These are phyloP conservation scores for Phanerotoma sp. DNA, from an alignment of 2,888 invertebrate species.

Conservation along the genomic window DNA sequence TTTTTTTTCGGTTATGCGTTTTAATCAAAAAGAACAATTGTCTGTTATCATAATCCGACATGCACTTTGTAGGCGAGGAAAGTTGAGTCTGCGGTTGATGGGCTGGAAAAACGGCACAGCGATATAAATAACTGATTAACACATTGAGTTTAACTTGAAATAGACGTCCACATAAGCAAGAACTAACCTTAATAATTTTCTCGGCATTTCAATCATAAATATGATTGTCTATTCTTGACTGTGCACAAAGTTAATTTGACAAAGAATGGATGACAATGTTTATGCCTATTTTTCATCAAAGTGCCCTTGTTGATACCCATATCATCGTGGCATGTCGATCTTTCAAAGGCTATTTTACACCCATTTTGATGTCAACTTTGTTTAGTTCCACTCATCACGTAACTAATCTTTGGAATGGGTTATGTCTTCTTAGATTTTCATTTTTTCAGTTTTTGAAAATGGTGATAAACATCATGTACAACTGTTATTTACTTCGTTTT, in stretches of 20 bases:
- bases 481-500: too few species aligned
- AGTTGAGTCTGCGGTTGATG: conserved; percentile 24
- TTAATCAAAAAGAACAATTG: conserved; percentile 5
- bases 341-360: background rate
- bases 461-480: too few species aligned
- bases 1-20: background rate
- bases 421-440: conserved; percentile 15
- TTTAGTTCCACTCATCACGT: conserved; percentile 31
- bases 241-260: background rate
- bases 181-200: conserved; percentile 3
- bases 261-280: too few species aligned
- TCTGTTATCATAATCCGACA: conserved; percentile 20
- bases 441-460: background rate
- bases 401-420: conserved; percentile 28
- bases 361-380: background rate
- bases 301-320: background rate
- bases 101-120: conserved; percentile 44
- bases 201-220: background rate
- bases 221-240: background rate
- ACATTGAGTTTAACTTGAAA: conserved; percentile 49
- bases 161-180: too few species aligned
- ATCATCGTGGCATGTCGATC: background rate
- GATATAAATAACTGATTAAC: conserved; percentile 55
- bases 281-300: background rate
- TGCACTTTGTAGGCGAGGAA: conserved; percentile 13